Base-by-base conservation (phyloP, 2,113 vertebrate species). In the Carassius gibelio region DNA sequence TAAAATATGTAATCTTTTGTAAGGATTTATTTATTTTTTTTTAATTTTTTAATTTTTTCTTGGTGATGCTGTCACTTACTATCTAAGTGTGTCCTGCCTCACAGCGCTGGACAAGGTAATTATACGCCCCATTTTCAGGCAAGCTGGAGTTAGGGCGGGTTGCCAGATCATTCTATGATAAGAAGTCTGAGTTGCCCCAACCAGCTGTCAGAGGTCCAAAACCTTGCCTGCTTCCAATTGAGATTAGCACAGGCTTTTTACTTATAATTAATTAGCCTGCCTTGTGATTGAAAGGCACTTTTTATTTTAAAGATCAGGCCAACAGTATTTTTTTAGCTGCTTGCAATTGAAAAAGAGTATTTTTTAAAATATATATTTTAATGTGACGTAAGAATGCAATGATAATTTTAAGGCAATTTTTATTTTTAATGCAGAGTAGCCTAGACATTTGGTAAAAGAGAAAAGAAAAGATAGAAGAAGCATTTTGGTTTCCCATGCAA, bases 11-110 rank as follows among this genome's bases (percentile, higher is more conserved):
- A 19, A 52, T 75, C 8, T 72, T 75, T 52, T 52, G 15, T 45
- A 36, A n/a, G 52, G 77, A 7, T 45, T 61, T 21, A 5, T 4
- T 45, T 64, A 30, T 26, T 50, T 50, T 55, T 55, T 2, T 55
- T 11, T 48, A 36, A 0, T 38, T 38, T 6, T 7, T 42, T 42
- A 36, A 1, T 42, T 38, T 9, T 52, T 5, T 4, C 94, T 48
- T 89, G 94, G 57, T 95, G 94, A 90, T 94, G 94, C 91, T 95
- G 96, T 90, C 93, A 94, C 91, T 93, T 97, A 85, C 93, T 97
- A 91, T 96, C 95, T 87, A 93, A 96, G 92, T 61, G 90, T 95
- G 64, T 55, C 80, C 30, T 55, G 89, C 94, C 91, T 95, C 95
- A 97, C 94, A 93, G 90, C 79, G 87, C 91, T 83, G 81, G 86